Evolutionary conservation across 53 echinoderm and acorn worm genomes (phyloP), one percentile per base, ranked within the genome.

Genomic region (Crossaster papposus): DNA sequence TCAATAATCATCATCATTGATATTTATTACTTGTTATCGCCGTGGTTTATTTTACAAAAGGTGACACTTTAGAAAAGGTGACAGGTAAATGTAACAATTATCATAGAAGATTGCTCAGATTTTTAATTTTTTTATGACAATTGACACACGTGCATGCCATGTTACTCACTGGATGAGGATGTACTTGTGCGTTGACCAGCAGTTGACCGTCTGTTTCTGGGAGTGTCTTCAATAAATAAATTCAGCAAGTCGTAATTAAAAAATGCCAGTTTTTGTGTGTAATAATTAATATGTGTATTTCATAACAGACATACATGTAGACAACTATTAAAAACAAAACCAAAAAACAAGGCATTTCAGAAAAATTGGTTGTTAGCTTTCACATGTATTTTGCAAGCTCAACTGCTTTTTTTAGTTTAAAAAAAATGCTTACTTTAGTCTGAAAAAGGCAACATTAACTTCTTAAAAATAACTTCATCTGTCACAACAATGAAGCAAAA

Each of bases 161-260:
- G 32, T 4, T 78, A 78, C 79, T 78, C 52, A 78, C 79, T 78
- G 53, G 51, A 23, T 22, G 50, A 78, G 44, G 79, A 28, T 14
- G 50, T 52, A 22, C 80, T 80, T 62, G 58, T 34, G 14, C 28
- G 51, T 52, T 24, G n/a, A 15, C 51, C n/a, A 51, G 78, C 22
- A 28, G 58, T 22, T 32, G 62, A 80, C 32, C 18, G 31, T 51
- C 51, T 78, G 51, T 26, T 62, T 62, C 32, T 80, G 32, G 58
- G 62, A 10, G 62, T 58, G 51, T 62, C 62, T 80, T 62, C 13
- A 80, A 52, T 10, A 50, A 51, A 74, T 74, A 20, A 74, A 74
- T 68, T 68, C 1, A 68, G 28, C 15, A 6, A 68, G 68, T 26
- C 11, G 0, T 68, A 11, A 18, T 23, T n/a, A 7, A 3, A 68